These are phyloP conservation scores for Rhabdophis nuchalis DNA, from an alignment of 2,797 vertebrate genomes.

Conservation along the genomic window DNA sequence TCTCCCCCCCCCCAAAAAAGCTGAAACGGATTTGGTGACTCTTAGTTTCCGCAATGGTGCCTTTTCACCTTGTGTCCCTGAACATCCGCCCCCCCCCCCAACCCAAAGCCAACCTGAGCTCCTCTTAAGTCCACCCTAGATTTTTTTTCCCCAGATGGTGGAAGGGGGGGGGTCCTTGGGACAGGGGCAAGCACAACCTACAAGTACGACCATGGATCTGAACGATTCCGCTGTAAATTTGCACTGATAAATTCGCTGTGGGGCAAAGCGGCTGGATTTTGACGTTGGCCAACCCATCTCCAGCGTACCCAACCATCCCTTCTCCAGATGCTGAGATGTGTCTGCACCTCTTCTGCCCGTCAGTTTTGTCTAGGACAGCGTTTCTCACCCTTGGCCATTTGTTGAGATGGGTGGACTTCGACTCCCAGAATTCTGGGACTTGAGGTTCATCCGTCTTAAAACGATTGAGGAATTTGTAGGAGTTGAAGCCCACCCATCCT, in stretches of 20 bases:
- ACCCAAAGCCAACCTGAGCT: background rate
- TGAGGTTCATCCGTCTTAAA: no score
- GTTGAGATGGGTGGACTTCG: no score
- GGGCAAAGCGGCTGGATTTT: constrained; percentile 60
- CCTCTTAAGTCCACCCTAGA: background rate
- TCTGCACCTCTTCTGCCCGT: no score
- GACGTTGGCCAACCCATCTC: constrained; percentile 45
- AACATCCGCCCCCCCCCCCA: background rate
- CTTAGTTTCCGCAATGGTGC: constrained; percentile 62
- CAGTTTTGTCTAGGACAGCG: no score
- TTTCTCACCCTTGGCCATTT: no score
- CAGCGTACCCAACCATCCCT: no score
- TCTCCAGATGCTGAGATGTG: no score
- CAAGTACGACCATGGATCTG: constrained; percentile 42
- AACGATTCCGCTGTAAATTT: constrained; percentile 64
- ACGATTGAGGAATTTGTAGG: background rate
- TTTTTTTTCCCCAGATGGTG: no score
- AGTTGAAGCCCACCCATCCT: background rate
- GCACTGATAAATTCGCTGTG: constrained; percentile 67
- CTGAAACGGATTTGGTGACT: constrained; percentile 45
- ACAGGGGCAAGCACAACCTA: constrained; percentile 19
- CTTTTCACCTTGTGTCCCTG: constrained; percentile 55
- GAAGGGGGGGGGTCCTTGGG: background rate
- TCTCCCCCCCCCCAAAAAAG: background rate
- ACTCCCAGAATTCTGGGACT: no score